These are phyloP conservation scores for Bufo bufo DNA, from an alignment of 2,113 vertebrate species.

Conservation along the genomic window DNA sequence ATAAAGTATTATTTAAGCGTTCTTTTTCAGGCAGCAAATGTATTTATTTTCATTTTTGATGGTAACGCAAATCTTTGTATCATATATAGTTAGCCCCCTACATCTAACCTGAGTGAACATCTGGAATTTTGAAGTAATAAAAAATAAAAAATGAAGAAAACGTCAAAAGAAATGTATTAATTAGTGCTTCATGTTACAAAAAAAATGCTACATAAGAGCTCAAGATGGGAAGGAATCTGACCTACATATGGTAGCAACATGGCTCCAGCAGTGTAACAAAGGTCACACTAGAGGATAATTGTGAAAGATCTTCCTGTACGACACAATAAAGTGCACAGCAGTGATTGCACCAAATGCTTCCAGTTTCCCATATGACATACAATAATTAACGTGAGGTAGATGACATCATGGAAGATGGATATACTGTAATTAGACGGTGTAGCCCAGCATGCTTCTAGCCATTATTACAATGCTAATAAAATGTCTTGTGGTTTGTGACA, in stretches of 20 bases:
- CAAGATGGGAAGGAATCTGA: neutral
- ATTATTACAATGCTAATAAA: neutral
- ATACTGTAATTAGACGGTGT: neutral
- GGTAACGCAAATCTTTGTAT: too few species aligned
- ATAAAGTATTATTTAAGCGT: too few species aligned
- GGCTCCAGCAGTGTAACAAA: neutral
- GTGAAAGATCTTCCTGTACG: neutral
- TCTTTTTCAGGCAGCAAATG: too few species aligned
- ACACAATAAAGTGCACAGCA: neutral
- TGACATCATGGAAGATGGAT: constrained; percentile 25
- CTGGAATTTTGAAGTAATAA: neutral
- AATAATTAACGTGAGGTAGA: neutral
- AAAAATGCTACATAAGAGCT: neutral
- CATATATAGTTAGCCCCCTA: neutral
- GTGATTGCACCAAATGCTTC: neutral
- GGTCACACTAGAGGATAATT: constrained; percentile 4
- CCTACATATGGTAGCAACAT: constrained; percentile 1
- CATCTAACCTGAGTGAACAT: neutral
- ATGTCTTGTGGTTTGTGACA: constrained; percentile 19
- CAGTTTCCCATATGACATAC: neutral
- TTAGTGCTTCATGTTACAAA: neutral
- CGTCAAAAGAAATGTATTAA: neutral
- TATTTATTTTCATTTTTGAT: too few species aligned
- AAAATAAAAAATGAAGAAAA: neutral
- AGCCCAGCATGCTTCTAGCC: neutral